Conservation (phyloP, 2,888 invertebrate species). For the Lissocephala sabroskyi region DNA sequence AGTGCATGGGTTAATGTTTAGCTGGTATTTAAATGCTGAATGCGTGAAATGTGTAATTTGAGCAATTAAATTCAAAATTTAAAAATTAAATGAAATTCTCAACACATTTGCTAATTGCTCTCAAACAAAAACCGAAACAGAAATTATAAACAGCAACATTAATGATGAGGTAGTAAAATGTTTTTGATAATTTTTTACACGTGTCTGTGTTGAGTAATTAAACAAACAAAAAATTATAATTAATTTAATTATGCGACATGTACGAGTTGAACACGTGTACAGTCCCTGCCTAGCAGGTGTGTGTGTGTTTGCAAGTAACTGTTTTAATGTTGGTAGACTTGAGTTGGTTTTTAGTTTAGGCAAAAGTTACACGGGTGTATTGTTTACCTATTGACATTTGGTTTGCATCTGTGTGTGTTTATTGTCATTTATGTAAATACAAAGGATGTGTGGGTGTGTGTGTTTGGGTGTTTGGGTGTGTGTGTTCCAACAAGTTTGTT, state of each 20-base stretch:
- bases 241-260: slow-evolving; percentile 40
- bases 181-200: too few relatives aligned
- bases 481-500: slow-evolving; percentile 16
- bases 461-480: slow-evolving; percentile 8
- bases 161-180: too few relatives aligned
- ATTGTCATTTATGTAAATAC: slow-evolving; percentile 1
- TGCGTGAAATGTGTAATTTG: slow-evolving; percentile 27
- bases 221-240: slow-evolving; percentile 26
- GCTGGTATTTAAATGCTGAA: too few relatives aligned
- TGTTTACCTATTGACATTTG: too few relatives aligned
- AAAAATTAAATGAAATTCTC: slow-evolving; percentile 26
- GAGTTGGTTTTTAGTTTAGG: too few relatives aligned
- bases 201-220: slow-evolving; percentile 6
- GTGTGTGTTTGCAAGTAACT: slow-evolving; percentile 12
- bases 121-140: too few relatives aligned
- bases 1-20: too few relatives aligned
- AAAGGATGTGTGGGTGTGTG: slow-evolving; percentile 6
- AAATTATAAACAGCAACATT: too few relatives aligned
- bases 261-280: slow-evolving; percentile 37
- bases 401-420: too few relatives aligned
- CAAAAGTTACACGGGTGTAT: too few relatives aligned
- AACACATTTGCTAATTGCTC: slow-evolving; percentile 32
- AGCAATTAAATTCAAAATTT: slow-evolving; percentile 25
- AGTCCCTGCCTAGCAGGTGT: slow-evolving; percentile 19
- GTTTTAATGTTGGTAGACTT: neutral